A percentile compares a stretch with the other conserved stretches of the same genome.
These are phyloP conservation scores for Apogon talboti DNA, from an alignment of 2,797 vertebrate species.

Conservation along the genomic window DNA sequence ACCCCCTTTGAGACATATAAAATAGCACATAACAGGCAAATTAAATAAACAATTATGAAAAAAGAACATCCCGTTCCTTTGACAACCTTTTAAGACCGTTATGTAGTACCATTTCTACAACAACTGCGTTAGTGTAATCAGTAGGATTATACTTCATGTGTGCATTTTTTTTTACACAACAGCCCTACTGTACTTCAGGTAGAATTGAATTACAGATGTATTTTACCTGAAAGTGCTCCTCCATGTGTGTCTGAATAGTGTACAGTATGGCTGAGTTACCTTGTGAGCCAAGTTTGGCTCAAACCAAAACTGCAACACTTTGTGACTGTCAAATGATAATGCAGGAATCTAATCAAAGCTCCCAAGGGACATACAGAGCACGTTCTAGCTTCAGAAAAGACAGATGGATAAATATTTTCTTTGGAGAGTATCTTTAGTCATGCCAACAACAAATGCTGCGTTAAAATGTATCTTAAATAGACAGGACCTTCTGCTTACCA, in stretches of 20 bases:
- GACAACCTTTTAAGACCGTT: background rate
- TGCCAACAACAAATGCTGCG: conserved; percentile 14
- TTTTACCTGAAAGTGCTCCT: background rate
- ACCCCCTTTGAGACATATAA: background rate
- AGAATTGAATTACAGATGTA: background rate
- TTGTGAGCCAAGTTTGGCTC: conserved; percentile 13
- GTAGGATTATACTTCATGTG: background rate
- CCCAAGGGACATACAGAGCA: background rate
- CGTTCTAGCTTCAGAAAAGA: conserved; percentile 25
- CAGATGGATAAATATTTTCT: conserved; percentile 21
- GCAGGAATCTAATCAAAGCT: conserved; percentile 20
- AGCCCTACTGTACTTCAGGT: background rate
- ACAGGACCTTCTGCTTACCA: conserved; percentile 21
- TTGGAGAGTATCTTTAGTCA: background rate
- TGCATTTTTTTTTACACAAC: background rate
- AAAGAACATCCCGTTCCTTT: conserved; percentile 3
- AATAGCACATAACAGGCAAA: background rate
- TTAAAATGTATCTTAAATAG: conserved; percentile 14
- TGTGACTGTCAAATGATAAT: background rate
- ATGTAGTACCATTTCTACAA: conserved; percentile 6
- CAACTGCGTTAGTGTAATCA: background rate
- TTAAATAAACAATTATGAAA: conserved; percentile 2
- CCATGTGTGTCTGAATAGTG: background rate
- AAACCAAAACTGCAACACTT: conserved; percentile 12
- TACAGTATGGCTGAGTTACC: background rate